phyloP scores from a whole-genome alignment of 2,888 invertebrate genomes.

The Drosophila neonasuta region DNA sequence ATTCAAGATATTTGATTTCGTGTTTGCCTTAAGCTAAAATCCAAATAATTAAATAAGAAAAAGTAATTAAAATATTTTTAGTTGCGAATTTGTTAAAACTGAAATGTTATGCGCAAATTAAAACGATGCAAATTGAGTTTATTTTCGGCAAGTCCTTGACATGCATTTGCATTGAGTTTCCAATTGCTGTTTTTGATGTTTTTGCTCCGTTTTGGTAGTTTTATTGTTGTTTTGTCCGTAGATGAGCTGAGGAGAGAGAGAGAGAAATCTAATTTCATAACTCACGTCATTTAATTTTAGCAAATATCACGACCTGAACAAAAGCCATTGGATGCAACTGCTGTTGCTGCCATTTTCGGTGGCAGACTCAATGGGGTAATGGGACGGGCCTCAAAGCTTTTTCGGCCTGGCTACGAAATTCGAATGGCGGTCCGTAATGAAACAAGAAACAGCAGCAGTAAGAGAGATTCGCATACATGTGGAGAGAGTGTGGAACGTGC shows the following conservation, averaged over 20 bases:
- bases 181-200: not conserved
- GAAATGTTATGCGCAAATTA: constrained; percentile 11
- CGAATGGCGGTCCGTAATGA: constrained; percentile 55
- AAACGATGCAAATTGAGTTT: constrained; percentile 2
- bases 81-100: not conserved
- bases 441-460: constrained; percentile 62
- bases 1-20: not conserved
- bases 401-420: constrained; percentile 8
- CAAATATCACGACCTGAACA: constrained; percentile 80
- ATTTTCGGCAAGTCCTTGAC: constrained; percentile 22
- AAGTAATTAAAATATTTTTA: not conserved
- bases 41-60: not conserved
- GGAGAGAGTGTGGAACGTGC: constrained; percentile 59
- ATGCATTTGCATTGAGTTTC: constrained; percentile 27
- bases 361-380: constrained; percentile 29
- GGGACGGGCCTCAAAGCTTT: constrained; percentile 23
- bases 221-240: not conserved
- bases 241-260: constrained; percentile 1
- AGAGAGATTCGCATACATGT: constrained; percentile 30
- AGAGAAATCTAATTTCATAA: constrained; percentile 73
- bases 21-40: not conserved
- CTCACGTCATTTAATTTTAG: constrained; percentile 80
- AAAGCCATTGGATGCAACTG: constrained; percentile 80
- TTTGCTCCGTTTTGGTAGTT: not conserved
- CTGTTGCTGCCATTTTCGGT: constrained; percentile 44